These are phyloP conservation scores for Armadillidium nasatum DNA, from an alignment of 1,140 invertebrate species.

Conservation along the genomic window DNA sequence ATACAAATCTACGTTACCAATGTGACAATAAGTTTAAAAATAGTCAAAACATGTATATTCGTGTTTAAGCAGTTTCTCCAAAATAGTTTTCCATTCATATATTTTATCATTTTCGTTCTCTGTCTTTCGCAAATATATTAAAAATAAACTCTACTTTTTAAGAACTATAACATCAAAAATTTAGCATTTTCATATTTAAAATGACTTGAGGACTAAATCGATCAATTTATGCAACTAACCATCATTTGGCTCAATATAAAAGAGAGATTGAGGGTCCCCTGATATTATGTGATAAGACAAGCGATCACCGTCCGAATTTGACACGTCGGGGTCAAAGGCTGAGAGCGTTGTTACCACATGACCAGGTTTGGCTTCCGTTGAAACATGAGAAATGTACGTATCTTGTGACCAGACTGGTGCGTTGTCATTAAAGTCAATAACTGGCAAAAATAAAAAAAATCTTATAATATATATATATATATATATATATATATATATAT, in stretches of 20 bases:
- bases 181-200: no score
- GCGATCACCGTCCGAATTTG: not conserved
- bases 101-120: no score
- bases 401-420: conserved; percentile 74
- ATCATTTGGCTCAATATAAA: not conserved
- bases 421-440: conserved; percentile 86
- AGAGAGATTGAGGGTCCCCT: not conserved
- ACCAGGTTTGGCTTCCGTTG: conserved; percentile 74
- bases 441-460: conserved; percentile 48
- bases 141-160: no score
- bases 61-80: no score
- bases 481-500: conserved; percentile 14
- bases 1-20: no score
- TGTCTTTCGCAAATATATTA: no score
- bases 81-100: no score
- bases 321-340: conserved; percentile 69
- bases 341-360: conserved; percentile 66
- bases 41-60: no score
- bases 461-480: no score
- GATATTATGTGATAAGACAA: not conserved
- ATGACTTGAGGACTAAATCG: no score
- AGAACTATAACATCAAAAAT: no score
- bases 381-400: conserved; percentile 74
- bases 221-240: not conserved
- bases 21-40: no score